These are phyloP conservation scores for Schizothorax lantsangensis DNA, from an alignment of 2,797 vertebrate species.

Conservation along the genomic window DNA sequence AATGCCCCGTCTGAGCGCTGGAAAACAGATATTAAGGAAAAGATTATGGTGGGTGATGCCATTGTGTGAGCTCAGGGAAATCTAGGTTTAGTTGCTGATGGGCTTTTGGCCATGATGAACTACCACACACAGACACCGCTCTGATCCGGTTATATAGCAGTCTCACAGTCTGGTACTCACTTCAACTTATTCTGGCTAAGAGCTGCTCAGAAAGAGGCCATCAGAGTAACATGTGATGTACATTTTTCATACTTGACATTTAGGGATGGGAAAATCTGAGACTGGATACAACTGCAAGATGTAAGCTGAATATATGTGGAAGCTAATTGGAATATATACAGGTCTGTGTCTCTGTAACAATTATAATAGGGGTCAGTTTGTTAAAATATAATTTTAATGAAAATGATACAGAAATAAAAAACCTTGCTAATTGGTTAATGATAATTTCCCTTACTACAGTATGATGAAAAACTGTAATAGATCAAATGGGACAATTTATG, in stretches of 20 bases:
- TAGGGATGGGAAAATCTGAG: neutral
- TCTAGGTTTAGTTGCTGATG: slow-evolving; percentile 31
- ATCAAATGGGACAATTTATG: neutral
- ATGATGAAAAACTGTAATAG: neutral
- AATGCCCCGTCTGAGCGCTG: neutral
- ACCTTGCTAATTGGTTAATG: neutral
- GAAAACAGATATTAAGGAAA: slow-evolving; percentile 19
- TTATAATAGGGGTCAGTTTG: neutral
- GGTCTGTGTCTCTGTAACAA: neutral
- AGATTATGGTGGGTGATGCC: slow-evolving; percentile 30
- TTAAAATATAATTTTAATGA: neutral
- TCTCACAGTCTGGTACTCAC: neutral
- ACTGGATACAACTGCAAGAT: neutral
- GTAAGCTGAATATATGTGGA: neutral
- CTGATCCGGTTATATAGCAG: neutral
- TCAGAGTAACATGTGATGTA: neutral
- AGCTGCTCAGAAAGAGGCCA: neutral
- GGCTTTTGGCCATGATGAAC: slow-evolving; percentile 34
- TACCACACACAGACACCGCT: neutral
- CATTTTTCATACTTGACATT: neutral
- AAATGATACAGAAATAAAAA: neutral
- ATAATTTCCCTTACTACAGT: neutral
- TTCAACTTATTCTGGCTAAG: neutral
- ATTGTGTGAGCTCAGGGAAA: slow-evolving; percentile 42
- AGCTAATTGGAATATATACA: neutral